These are phyloP conservation scores for Cercopithecus petaurista DNA, from an alignment of 2,797 vertebrate species.

Conservation along the genomic window DNA sequence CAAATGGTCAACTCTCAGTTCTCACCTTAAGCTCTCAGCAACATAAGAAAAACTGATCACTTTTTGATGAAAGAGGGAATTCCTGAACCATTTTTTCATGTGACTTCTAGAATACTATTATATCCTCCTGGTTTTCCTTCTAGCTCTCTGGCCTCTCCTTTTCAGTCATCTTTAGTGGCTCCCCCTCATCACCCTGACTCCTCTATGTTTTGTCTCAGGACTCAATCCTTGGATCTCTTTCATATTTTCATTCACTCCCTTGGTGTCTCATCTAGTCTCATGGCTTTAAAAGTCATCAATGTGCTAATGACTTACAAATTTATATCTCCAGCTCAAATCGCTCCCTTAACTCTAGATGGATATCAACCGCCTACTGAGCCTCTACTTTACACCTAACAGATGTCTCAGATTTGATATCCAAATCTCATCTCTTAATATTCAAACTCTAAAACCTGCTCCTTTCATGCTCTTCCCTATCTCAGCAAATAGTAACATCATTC, in stretches of 20 bases:
- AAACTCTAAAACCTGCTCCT: not conserved
- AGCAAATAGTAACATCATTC: not conserved
- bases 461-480: not conserved
- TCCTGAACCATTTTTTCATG: not conserved
- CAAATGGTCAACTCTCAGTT: not conserved
- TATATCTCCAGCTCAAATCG: not conserved
- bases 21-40: not conserved
- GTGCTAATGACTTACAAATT: not conserved
- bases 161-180: not conserved
- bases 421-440: not conserved
- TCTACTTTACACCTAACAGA: not conserved
- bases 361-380: not conserved
- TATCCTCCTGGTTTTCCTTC: not conserved
- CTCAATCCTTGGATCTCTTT: not conserved
- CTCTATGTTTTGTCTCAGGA: not conserved
- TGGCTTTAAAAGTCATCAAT: constrained; percentile 5
- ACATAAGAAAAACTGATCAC: not conserved
- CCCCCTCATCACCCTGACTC: not conserved
- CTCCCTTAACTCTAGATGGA: not conserved
- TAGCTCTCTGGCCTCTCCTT: not conserved
- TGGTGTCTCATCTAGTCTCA: not conserved
- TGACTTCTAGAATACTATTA: not conserved
- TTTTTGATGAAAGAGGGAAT: not conserved
- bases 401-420: not conserved
- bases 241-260: not conserved